These are phyloP conservation scores for Apodemia hepburni DNA, from an alignment of 2,888 invertebrate genomes.

Conservation along the genomic window DNA sequence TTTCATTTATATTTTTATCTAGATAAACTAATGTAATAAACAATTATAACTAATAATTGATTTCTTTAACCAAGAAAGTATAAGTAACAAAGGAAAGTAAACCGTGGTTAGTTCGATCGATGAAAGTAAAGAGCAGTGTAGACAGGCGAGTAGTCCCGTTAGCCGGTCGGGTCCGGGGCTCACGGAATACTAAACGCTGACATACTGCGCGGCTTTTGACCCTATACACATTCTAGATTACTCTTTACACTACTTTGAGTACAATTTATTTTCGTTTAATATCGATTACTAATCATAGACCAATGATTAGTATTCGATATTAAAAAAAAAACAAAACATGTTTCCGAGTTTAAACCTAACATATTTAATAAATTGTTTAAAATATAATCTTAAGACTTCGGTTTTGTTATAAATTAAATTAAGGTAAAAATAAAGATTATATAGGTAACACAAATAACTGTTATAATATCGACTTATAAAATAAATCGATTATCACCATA, in stretches of 20 bases:
- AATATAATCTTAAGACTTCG: no score
- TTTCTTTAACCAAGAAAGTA: slow-evolving; percentile 41
- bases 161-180: slow-evolving; percentile 64
- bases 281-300: not conserved
- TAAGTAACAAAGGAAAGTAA: slow-evolving; percentile 78
- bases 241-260: slow-evolving; percentile 51
- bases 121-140: slow-evolving; percentile 77
- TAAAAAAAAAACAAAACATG: no score
- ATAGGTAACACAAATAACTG: no score
- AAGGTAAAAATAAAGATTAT: no score
- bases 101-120: slow-evolving; percentile 74
- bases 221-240: slow-evolving; percentile 76
- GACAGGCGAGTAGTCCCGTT: slow-evolving; percentile 67
- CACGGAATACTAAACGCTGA: slow-evolving; percentile 79
- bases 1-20: not conserved
- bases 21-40: not conserved
- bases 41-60: slow-evolving; percentile 2
- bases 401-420: no score
- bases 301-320: slow-evolving; percentile 28
- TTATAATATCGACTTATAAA: no score
- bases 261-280: not conserved
- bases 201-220: slow-evolving; percentile 79
- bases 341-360: no score
- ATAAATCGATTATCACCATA: no score
- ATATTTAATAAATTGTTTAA: no score